Conservation (phyloP, 2,797 vertebrate species). For the Dromococcyx pavoninus region DNA sequence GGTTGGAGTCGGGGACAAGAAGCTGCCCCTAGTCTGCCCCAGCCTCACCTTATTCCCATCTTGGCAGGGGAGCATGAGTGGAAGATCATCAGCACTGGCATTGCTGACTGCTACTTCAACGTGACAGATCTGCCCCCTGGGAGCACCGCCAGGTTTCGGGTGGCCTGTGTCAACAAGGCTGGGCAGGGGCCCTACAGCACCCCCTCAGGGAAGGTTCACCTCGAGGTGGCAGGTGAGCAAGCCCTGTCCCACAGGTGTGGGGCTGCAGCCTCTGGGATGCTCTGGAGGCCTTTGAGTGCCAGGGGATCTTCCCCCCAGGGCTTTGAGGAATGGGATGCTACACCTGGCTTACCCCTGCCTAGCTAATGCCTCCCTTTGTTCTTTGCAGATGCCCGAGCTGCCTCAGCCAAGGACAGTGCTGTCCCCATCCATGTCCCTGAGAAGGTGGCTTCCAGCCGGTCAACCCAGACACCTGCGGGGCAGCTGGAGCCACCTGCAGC, state of each 20-base stretch:
- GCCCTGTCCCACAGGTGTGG: accelerated
- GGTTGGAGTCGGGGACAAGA: not conserved
- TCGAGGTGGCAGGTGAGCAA: slow-evolving; percentile 81
- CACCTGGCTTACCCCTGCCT: not conserved
- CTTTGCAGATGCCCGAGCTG: slow-evolving; percentile 1
- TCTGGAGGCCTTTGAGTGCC: not conserved
- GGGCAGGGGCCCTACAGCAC: slow-evolving; percentile 95
- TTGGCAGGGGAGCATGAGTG: slow-evolving; percentile 87
- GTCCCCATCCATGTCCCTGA: not conserved
- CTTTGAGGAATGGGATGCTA: not conserved
- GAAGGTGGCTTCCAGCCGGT: slow-evolving; percentile 46
- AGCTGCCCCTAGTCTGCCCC: not conserved
- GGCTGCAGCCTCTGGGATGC: not conserved
- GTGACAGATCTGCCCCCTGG: slow-evolving; percentile 85
- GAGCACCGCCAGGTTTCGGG: slow-evolving; percentile 86
- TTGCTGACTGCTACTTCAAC: slow-evolving; percentile 93
- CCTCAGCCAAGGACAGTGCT: not conserved
- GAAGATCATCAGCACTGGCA: slow-evolving; percentile 87
- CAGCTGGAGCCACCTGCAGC: accelerated
- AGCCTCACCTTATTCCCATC: not conserved
- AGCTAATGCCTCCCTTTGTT: not conserved
- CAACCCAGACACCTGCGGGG: slow-evolving; percentile 42
- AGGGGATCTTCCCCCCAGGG: not conserved
- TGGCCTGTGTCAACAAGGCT: slow-evolving; percentile 94
- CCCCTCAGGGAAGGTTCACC: slow-evolving; percentile 81